phyloP scores from a whole-genome alignment of 2,113 vertebrate genomes.

The Cephalopterus ornatus region DNA sequence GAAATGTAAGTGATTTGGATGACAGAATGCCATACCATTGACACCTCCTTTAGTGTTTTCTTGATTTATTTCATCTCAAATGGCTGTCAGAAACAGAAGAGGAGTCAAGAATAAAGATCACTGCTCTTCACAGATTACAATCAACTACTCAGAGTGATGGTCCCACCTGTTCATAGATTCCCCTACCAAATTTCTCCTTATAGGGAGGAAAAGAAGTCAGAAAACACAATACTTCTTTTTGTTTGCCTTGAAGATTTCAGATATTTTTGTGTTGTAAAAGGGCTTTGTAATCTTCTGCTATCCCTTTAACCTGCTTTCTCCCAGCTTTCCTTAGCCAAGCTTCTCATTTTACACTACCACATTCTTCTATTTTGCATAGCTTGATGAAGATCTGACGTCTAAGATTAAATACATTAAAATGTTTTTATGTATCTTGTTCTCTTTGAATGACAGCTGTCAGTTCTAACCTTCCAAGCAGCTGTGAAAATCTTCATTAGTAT shows the following conservation, averaged over 20 bases:
- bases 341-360: not conserved
- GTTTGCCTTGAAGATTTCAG: not conserved
- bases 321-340: not conserved
- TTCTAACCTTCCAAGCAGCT: not conserved
- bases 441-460: not conserved
- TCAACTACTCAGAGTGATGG: not conserved
- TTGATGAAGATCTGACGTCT: not conserved
- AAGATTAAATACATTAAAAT: not conserved
- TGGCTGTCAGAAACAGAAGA: not conserved
- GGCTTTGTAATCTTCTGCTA: not conserved
- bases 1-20: not conserved
- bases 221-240: not conserved
- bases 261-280: rapidly evolving
- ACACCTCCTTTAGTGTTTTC: not conserved
- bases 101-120: not conserved
- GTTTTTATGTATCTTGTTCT: not conserved
- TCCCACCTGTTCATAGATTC: not conserved
- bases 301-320: not conserved
- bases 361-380: not conserved
- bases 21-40: not conserved
- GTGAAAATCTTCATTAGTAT: not conserved
- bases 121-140: not conserved
- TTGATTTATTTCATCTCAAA: not conserved
- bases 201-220: not conserved
- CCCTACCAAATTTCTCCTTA: not conserved